Conservation (phyloP, 2,113 vertebrate species). For the Pyrgilauda ruficollis region DNA sequence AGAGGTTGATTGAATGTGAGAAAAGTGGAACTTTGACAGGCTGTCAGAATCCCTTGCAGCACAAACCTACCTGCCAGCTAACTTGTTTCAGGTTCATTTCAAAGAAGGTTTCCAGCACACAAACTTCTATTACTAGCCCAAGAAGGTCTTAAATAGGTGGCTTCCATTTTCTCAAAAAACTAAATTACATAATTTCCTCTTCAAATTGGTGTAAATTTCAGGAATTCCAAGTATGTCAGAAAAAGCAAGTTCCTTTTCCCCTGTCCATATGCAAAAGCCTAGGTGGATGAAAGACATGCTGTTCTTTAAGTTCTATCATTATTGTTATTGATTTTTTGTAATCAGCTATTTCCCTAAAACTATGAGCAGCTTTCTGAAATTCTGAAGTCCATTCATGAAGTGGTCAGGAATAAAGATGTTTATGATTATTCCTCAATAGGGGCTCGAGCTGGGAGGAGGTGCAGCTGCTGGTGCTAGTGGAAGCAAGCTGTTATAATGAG, state of each 20-base stretch:
- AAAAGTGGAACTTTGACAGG: conserved; percentile 81
- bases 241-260: neutral
- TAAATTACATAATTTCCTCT: conserved; percentile 61
- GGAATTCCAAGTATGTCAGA: neutral
- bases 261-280: neutral
- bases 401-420: neutral
- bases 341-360: neutral
- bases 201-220: conserved; percentile 42
- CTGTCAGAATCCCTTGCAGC: conserved; percentile 79
- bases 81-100: conserved; percentile 79
- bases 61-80: conserved; percentile 81
- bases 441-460: neutral
- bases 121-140: conserved; percentile 58
- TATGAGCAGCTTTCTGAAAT: neutral
- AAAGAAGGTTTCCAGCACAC: conserved; percentile 72
- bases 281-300: neutral
- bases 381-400: neutral
- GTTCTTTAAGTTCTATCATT: neutral
- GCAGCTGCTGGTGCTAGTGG: neutral
- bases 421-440: neutral
- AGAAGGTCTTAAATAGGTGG: conserved; percentile 54
- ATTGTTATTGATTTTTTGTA: neutral
- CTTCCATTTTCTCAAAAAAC: conserved; percentile 51
- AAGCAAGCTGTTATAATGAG: neutral
- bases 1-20: conserved; percentile 80